A percentile compares a stretch with the other conserved stretches of the same genome.
phyloP scores from a whole-genome alignment of 1,140 invertebrate species.

The Macrostomum lignano region DNA sequence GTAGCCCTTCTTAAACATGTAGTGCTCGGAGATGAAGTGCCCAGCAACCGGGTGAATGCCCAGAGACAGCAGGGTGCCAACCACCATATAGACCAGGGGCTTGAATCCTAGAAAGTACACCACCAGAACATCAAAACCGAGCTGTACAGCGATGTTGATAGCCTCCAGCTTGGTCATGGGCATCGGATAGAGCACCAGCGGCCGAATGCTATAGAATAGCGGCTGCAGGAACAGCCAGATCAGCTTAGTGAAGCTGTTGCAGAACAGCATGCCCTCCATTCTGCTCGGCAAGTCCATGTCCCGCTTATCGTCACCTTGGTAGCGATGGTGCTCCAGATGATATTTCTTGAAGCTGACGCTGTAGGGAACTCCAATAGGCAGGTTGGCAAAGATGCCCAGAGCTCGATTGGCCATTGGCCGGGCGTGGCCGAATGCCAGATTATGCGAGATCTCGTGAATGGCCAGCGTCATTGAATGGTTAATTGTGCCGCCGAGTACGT shows the following conservation, averaged over 20 bases:
- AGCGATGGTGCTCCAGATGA: conserved; percentile 77
- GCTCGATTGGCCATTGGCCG: conserved; percentile 49
- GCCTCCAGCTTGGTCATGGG: conserved; percentile 43
- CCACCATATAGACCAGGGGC: conserved; percentile 49
- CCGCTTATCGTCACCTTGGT: conserved; percentile 70
- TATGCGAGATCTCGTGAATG: conserved; percentile 87
- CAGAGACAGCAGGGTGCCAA: conserved; percentile 66
- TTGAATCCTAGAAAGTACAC: conserved; percentile 47
- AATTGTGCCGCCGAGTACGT: conserved; percentile 78
- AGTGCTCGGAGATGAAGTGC: conserved; percentile 95
- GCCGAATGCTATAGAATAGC: conserved; percentile 73
- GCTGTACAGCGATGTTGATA: conserved; percentile 55
- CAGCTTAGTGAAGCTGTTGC: conserved; percentile 63
- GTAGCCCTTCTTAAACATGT: conserved; percentile 84
- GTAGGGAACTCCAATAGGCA: conserved; percentile 63
- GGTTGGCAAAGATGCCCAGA: conserved; percentile 75
- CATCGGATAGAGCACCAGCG: conserved; percentile 65
- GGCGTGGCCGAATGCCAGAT: conserved; percentile 70
- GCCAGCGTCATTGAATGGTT: conserved; percentile 89
- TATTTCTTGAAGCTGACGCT: conserved; percentile 91
- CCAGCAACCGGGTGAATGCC: conserved; percentile 86
- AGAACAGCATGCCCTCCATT: conserved; percentile 68
- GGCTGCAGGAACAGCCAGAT: conserved; percentile 78
- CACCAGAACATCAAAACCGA: conserved; percentile 49
- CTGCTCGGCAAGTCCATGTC: conserved; percentile 83